Evolutionary conservation across 2,888 invertebrate species (phyloP).

Genomic region (Agrotis ipsilon): DNA sequence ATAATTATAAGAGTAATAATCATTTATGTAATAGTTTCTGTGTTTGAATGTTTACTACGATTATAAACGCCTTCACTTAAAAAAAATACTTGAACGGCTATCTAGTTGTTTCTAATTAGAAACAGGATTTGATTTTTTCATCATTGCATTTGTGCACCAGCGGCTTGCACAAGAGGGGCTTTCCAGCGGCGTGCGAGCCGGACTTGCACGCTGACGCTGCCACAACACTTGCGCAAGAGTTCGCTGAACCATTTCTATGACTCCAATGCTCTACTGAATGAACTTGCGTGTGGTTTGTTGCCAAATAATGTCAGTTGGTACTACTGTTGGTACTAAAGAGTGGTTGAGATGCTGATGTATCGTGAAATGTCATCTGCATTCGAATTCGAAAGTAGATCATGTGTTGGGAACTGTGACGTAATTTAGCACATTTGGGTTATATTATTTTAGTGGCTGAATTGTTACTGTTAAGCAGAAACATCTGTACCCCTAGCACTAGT

Average conservation of each 20-base stretch:
- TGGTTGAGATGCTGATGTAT: constrained; percentile 14
- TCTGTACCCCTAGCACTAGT: too few relatives aligned
- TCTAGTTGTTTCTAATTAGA: constrained; percentile 38
- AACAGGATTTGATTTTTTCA: constrained; percentile 55
- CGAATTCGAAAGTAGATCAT: constrained; percentile 43
- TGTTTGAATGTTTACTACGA: background rate
- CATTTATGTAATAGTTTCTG: background rate
- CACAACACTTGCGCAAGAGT: constrained; percentile 83
- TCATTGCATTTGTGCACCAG: constrained; percentile 53
- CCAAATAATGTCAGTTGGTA: constrained; percentile 48
- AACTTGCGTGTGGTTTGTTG: constrained; percentile 61
- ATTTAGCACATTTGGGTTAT: background rate
- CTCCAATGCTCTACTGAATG: constrained; percentile 62
- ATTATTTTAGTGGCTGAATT: constrained; percentile 1
- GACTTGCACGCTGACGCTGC: constrained; percentile 73
- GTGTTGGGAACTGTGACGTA: background rate
- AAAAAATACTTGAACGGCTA: background rate
- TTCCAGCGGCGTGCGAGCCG: constrained; percentile 80
- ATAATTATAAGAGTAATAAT: background rate
- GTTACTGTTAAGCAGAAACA: background rate
- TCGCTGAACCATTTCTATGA: constrained; percentile 82
- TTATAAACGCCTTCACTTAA: background rate
- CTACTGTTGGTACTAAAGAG: constrained; percentile 6
- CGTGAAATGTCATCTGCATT: constrained; percentile 50
- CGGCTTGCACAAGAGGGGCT: constrained; percentile 86